Conservation (phyloP, 2,888 invertebrate genomes). For the Nasonovia ribisnigri region DNA sequence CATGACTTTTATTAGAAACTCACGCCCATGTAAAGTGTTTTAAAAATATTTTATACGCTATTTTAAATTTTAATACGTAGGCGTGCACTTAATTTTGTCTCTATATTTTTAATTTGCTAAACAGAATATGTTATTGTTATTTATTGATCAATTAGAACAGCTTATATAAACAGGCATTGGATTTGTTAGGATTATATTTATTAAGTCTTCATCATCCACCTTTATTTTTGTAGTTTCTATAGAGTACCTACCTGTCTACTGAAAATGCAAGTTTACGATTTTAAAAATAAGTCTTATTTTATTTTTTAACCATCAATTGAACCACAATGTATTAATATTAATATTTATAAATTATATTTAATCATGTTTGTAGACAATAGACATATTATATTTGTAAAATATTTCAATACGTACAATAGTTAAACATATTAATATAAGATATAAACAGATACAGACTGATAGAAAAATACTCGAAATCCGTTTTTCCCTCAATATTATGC, state of each 20-base stretch:
- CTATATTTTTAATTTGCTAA: slow-evolving; percentile 16
- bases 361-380: not conserved
- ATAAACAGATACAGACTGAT: not conserved
- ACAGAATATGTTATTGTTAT: slow-evolving; percentile 12
- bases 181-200: not conserved
- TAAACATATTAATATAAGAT: not conserved
- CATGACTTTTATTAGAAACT: slow-evolving; percentile 26
- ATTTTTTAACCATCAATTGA: not conserved
- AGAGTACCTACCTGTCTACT: not conserved
- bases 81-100: slow-evolving; percentile 24
- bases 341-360: not conserved
- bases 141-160: slow-evolving; percentile 6
- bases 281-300: not conserved
- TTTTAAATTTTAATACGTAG: slow-evolving; percentile 37
- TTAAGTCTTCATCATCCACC: not conserved
- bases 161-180: not conserved
- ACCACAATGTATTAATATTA: not conserved
- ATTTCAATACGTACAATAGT: not conserved
- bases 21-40: slow-evolving; percentile 15
- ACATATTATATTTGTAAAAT: not conserved
- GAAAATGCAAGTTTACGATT: not conserved
- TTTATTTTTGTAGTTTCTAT: not conserved
- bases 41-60: slow-evolving; percentile 39
- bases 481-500: not conserved
- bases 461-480: not conserved